These are phyloP conservation scores for Mercenaria mercenaria DNA, from an alignment of 1,140 invertebrate species.

Conservation along the genomic window DNA sequence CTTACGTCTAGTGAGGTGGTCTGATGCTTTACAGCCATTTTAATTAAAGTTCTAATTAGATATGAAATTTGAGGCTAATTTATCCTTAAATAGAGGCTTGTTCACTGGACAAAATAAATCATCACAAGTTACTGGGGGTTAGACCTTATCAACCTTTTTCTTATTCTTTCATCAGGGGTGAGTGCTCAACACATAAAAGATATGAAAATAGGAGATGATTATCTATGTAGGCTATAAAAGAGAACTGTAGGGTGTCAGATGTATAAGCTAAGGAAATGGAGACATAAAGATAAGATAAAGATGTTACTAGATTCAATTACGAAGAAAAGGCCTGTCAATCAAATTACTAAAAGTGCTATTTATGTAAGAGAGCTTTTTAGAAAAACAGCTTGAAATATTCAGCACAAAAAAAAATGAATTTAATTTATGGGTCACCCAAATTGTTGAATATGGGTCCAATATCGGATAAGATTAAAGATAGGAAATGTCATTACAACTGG, in stretches of 20 bases:
- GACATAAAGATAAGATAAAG: constrained; percentile 3
- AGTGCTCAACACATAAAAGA: constrained; percentile 16
- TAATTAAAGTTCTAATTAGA: no score
- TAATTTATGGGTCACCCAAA: background rate
- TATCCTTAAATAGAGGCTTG: background rate
- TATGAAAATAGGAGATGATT: constrained; percentile 5
- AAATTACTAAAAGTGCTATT: background rate
- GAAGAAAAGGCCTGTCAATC: constrained; percentile 25
- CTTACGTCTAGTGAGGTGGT: no score
- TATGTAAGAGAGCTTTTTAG: background rate
- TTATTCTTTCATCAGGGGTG: background rate
- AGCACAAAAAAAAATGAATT: background rate
- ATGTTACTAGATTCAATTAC: constrained; percentile 20
- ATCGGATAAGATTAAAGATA: background rate
- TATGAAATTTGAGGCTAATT: background rate
- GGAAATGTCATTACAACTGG: background rate
- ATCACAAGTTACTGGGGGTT: background rate
- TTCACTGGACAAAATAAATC: background rate
- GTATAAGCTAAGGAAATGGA: background rate
- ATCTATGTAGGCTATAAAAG: background rate
- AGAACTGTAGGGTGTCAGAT: constrained; percentile 13
- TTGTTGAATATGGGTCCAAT: background rate
- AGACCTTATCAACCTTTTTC: background rate
- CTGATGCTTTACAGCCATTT: no score
- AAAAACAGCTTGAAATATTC: constrained; percentile 11